These are phyloP conservation scores for Ditula angustiorana DNA, from an alignment of 2,888 invertebrate genomes.

Conservation along the genomic window DNA sequence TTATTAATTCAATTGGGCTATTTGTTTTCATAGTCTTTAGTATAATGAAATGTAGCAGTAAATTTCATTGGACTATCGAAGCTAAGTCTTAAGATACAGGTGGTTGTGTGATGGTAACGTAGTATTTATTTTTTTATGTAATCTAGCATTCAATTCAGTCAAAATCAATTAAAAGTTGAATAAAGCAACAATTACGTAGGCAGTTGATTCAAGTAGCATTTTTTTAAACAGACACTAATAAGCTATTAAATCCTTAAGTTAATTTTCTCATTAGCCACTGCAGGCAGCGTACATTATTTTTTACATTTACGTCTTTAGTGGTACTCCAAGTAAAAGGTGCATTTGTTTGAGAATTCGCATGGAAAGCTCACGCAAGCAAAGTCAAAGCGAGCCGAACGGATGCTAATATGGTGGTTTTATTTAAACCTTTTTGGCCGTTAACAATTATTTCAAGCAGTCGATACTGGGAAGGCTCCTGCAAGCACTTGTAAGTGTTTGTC, in stretches of 20 bases:
- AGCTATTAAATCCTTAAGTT: not conserved
- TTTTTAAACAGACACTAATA: not conserved
- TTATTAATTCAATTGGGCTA: conserved; percentile 69
- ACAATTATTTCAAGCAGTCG: not conserved
- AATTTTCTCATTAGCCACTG: not conserved
- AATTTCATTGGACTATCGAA: not conserved
- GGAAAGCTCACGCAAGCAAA: not conserved
- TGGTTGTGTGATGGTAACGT: not conserved
- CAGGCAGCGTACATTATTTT: not conserved
- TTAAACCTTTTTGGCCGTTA: not conserved
- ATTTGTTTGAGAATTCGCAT: conserved; percentile 6
- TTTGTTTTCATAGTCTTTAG: conserved; percentile 60
- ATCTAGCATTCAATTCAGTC: not conserved
- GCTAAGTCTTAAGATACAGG: not conserved
- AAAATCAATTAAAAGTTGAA: not conserved
- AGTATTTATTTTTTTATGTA: not conserved
- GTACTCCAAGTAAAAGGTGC: not conserved
- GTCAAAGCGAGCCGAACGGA: conserved; percentile 19
- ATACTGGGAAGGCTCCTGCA: not conserved
- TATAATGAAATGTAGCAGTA: conserved; percentile 37
- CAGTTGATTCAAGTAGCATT: not conserved
- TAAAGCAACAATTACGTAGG: not conserved
- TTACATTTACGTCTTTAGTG: conserved; percentile 1
- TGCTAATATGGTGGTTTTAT: conserved; percentile 5
- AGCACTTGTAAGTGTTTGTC: not conserved